Conservation (phyloP, 2,888 invertebrate genomes). For the Agrenia bidenticulata region DNA sequence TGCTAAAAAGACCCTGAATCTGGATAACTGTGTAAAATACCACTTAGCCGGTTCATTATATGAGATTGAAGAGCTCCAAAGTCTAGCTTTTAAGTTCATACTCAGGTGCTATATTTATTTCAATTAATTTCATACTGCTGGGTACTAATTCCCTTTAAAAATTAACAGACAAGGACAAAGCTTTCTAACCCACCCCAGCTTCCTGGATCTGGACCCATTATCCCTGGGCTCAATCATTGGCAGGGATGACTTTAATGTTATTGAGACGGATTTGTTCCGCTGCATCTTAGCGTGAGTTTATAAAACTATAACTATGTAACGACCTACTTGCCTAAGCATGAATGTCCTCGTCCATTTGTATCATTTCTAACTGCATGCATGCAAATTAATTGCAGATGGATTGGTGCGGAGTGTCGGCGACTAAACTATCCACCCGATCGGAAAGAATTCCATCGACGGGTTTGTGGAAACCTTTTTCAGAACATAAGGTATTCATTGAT, state of each 20-base stretch:
- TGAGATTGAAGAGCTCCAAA: slow-evolving; percentile 30
- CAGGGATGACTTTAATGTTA: slow-evolving; percentile 29
- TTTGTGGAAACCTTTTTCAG: slow-evolving; percentile 30
- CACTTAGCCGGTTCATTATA: slow-evolving; percentile 17
- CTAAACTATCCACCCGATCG: slow-evolving; percentile 30
- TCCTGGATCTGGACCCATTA: slow-evolving; percentile 31
- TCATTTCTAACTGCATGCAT: not conserved
- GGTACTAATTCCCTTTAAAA: not conserved
- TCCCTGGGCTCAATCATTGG: slow-evolving; percentile 29
- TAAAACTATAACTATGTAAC: not conserved
- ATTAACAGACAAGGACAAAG: slow-evolving; percentile 24
- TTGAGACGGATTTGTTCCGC: slow-evolving; percentile 29
- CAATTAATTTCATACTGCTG: not conserved
- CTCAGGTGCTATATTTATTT: slow-evolving; percentile 8
- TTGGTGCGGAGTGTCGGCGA: slow-evolving; percentile 24
- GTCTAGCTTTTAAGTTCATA: slow-evolving; percentile 23
- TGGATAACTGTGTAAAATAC: slow-evolving; percentile 34
- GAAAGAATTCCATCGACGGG: slow-evolving; percentile 33
- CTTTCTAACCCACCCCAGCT: slow-evolving; percentile 31
- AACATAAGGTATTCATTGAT: slow-evolving; percentile 34
- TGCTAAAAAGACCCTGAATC: slow-evolving; percentile 18
- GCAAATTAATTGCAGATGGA: slow-evolving; percentile 34
- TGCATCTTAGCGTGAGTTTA: slow-evolving; percentile 29
- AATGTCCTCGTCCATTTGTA: not conserved
- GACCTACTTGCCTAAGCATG: not conserved